A percentile compares a stretch with the other conserved stretches of the same genome.
Evolutionary conservation across 1,140 invertebrate species (phyloP).

Genomic region (Papilio helenus): DNA sequence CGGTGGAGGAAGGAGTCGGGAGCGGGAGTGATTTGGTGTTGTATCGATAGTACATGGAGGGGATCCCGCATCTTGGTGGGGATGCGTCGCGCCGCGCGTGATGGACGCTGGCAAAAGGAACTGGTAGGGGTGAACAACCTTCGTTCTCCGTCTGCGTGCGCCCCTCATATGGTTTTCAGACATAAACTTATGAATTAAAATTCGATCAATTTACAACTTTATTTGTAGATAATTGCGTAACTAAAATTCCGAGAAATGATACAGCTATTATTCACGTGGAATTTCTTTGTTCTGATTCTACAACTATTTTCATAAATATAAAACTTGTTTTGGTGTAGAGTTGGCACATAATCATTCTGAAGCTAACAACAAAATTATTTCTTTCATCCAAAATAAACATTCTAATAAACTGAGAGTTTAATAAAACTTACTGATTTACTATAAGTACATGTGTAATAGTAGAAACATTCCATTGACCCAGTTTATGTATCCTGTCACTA

Average conservation of each 20-base stretch:
- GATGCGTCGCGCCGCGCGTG: constrained; percentile 76
- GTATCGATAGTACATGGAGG: constrained; percentile 75
- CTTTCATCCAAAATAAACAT: neutral
- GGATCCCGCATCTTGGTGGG: constrained; percentile 81
- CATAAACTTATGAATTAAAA: constrained; percentile 59
- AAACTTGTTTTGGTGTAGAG: constrained; percentile 20
- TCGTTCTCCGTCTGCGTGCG: constrained; percentile 58
- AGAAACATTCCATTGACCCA: neutral
- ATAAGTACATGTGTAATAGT: neutral
- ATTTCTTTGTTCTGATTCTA: constrained; percentile 59
- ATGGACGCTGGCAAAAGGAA: constrained; percentile 76
- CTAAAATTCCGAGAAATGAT: constrained; percentile 46
- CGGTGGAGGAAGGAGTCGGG: constrained; percentile 79
- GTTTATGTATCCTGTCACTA: constrained; percentile 1
- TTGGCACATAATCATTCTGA: neutral
- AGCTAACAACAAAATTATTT: neutral
- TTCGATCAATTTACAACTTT: constrained; percentile 36
- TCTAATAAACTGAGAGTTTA: neutral
- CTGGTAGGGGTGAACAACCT: constrained; percentile 82
- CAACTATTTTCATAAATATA: constrained; percentile 15
- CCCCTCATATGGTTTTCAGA: constrained; percentile 57
- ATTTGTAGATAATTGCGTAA: constrained; percentile 69
- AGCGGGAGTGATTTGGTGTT: constrained; percentile 81
- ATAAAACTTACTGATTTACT: neutral
- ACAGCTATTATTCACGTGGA: constrained; percentile 56